Evolutionary conservation across 2,797 vertebrate genomes (phyloP), one percentile per base, ranked within the genome.

Genomic region (Myripristis jacobus): DNA sequence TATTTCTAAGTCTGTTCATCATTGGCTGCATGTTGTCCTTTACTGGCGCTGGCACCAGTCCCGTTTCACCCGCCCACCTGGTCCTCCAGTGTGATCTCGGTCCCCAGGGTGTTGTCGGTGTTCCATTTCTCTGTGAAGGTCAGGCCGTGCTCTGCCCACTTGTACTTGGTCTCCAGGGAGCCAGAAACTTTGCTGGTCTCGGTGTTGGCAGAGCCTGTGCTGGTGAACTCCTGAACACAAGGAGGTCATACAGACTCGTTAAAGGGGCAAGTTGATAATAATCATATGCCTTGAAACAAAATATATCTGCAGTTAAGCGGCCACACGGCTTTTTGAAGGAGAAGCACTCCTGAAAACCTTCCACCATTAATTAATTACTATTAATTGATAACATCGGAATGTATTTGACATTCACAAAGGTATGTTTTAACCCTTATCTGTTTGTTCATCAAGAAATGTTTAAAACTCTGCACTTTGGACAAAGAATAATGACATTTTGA

Each of bases 101-200:
- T 98, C 69, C 96, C 96, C 27, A 99, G 91, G 0, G 96, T 98
- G 90, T 98, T 99, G 89, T 99, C 97, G 0, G 97, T 99, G 92
- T 98, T 98, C 97, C 97, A 99, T 80, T 97, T 99, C 77, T 98
- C 97, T 2, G 95, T 98, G 81, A 99, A 97, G 15, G 97, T 97
- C 87, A 98, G 87, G 0, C 97, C 97, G 0, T 97, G 96, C 73
- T 99, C 97, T 0, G 92, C 90, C 96, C 97, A 98, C 71, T 93
- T 96, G 91, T 97, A 99, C 89, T 98, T 99, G 85, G 98, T 99
- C 94, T 99, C 97, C 94, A 99, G 88, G 64, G 96, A 96, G 64
- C 97, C 98, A 0, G 91, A 91, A 41, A 99, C 97, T 92, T 99
- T 99, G 91, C 91, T 97, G 66, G 97, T 98, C 92, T 98, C 97